Conservation (phyloP, 2,888 invertebrate genomes). For the Galerucella calmariensis region DNA sequence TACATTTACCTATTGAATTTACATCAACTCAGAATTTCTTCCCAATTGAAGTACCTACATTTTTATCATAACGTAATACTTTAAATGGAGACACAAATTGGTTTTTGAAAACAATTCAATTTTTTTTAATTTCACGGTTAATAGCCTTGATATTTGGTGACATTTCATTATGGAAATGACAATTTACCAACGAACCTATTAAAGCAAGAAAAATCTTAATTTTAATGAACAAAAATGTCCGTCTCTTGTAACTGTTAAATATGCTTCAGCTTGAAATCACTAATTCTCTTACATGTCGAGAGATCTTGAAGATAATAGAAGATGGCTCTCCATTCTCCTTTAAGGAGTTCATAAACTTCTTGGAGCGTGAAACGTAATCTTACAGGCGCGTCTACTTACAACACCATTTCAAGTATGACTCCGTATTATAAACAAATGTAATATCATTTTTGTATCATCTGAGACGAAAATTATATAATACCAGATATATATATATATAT, state of each 20-base stretch:
- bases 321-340: background rate
- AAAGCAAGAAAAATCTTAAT: too few species aligned
- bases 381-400: background rate
- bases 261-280: background rate
- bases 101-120: too few species aligned
- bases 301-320: slow-evolving; percentile 1
- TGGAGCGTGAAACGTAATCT: background rate
- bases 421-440: background rate
- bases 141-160: too few species aligned
- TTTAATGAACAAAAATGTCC: too few species aligned
- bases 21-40: slow-evolving; percentile 37
- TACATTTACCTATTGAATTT: slow-evolving; percentile 42
- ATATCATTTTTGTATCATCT: background rate
- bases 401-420: background rate
- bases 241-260: background rate
- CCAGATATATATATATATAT: too few species aligned
- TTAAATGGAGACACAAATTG: too few species aligned
- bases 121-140: too few species aligned
- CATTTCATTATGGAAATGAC: too few species aligned
- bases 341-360: background rate
- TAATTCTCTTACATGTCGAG: background rate
- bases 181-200: too few species aligned
- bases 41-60: slow-evolving; percentile 17
- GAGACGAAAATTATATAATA: too few species aligned
- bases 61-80: too few species aligned